Evolutionary conservation across 2,888 invertebrate genomes (phyloP).

Genomic region (Pandemis cinnamomeana): DNA sequence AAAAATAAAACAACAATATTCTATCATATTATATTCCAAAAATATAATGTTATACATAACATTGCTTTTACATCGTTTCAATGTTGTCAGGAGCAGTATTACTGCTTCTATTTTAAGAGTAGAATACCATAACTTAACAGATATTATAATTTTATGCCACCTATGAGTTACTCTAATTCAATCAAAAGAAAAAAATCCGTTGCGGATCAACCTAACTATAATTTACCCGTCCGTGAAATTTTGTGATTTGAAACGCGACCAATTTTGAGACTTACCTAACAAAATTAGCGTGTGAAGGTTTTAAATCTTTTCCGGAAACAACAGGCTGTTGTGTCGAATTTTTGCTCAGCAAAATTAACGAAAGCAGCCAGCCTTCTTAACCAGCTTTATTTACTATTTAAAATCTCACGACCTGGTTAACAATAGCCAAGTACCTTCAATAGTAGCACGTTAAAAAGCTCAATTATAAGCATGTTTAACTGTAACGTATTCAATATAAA

Average conservation of each 20-base stretch:
- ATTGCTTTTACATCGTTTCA: conserved; percentile 67
- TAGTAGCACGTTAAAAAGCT: neutral
- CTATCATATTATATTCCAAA: conserved; percentile 82
- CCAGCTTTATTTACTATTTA: too few species aligned
- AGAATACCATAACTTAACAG: conserved; percentile 37
- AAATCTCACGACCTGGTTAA: too few species aligned
- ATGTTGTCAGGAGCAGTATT: conserved; percentile 45
- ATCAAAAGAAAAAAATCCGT: neutral
- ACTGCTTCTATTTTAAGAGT: conserved; percentile 35
- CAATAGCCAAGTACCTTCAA: neutral
- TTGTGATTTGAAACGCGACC: neutral
- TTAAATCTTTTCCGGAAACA: neutral
- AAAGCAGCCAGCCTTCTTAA: too few species aligned
- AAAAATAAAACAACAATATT: conserved; percentile 56
- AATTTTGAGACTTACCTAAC: too few species aligned
- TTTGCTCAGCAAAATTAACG: too few species aligned
- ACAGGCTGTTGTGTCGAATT: too few species aligned
- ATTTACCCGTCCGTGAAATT: neutral
- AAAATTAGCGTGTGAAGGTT: too few species aligned
- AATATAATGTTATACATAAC: conserved; percentile 81
- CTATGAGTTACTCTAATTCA: conserved; percentile 12
- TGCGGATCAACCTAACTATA: neutral
- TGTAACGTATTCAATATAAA: neutral
- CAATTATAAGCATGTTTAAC: neutral
- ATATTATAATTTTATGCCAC: conserved; percentile 25